Percentiles rank a stretch among this genome's conserved stretches.
Evolutionary conservation across 37 sponge, comb jelly and placozoan species (phyloP).

Genomic region (Petrosia ficiformis): DNA sequence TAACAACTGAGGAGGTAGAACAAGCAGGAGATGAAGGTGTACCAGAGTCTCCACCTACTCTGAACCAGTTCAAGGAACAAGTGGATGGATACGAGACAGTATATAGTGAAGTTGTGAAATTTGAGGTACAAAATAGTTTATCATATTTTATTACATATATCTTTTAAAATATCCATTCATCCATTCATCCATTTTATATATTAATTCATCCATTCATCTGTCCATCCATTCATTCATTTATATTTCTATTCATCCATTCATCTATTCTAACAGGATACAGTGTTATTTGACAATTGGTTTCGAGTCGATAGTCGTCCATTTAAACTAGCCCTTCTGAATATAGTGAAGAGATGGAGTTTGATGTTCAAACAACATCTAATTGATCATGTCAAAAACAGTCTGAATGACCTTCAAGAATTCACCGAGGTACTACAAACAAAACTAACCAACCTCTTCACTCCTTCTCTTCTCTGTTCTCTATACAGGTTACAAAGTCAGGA

Average conservation of each 20-base stretch:
- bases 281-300: slow-evolving; percentile 92
- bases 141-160: too few relatives aligned
- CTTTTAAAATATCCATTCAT: not conserved
- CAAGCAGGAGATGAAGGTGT: slow-evolving; percentile 93
- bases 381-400: slow-evolving; percentile 84
- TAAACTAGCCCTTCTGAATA: slow-evolving; percentile 94
- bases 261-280: slow-evolving; percentile 19
- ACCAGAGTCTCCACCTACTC: slow-evolving; percentile 84
- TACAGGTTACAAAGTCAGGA: not conserved
- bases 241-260: not conserved
- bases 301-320: slow-evolving; percentile 90
- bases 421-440: slow-evolving; percentile 73
- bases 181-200: not conserved
- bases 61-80: slow-evolving; percentile 92
- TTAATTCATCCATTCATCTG: not conserved
- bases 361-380: slow-evolving; percentile 98
- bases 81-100: slow-evolving; percentile 94
- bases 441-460: too few relatives aligned
- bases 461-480: not conserved
- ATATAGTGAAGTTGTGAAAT: slow-evolving; percentile 75
- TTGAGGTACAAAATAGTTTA: slow-evolving; percentile 34
- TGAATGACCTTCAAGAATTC: slow-evolving; percentile 80
- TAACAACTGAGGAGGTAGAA: slow-evolving; percentile 97
- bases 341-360: slow-evolving; percentile 93
- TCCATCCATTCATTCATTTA: not conserved